phyloP scores from a whole-genome alignment of 2,797 vertebrate species.

The Dicrostonyx torquatus region DNA sequence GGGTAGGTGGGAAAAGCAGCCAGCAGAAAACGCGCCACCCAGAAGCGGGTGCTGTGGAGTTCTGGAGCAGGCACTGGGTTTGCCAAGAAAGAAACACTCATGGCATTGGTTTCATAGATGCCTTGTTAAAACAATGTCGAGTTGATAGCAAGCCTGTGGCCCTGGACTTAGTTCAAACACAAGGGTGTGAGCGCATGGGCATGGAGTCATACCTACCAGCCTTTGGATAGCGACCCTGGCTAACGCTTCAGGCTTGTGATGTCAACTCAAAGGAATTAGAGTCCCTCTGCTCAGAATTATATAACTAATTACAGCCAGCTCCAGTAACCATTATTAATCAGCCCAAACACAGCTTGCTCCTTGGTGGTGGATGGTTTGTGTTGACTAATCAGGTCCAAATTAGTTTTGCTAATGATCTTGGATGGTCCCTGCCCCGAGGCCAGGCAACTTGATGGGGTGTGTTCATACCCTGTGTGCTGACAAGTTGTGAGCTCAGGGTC shows the following conservation, averaged over 20 bases:
- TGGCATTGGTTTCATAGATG: neutral
- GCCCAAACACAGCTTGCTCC: neutral
- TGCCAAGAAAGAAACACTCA: neutral
- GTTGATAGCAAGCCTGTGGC: neutral
- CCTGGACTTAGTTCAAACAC: neutral
- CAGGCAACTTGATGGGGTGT: neutral
- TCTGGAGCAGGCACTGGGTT: neutral
- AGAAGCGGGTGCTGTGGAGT: no score
- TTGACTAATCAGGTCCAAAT: neutral
- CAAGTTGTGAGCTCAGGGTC: neutral
- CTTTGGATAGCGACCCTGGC: neutral
- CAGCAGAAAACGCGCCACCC: accelerated
- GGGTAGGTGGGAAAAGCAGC: accelerated
- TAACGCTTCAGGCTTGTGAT: neutral
- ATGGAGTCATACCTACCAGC: neutral
- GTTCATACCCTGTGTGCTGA: neutral
- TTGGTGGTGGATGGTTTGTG: neutral
- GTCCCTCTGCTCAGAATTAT: neutral
- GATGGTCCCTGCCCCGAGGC: accelerated
- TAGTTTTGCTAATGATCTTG: neutral
- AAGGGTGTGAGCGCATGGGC: neutral
- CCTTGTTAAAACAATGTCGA: neutral
- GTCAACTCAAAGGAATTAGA: neutral
- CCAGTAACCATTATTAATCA: neutral
- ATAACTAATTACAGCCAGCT: neutral